Base-by-base conservation (phyloP, 2,113 vertebrate species). In the Nicator chloris region DNA sequence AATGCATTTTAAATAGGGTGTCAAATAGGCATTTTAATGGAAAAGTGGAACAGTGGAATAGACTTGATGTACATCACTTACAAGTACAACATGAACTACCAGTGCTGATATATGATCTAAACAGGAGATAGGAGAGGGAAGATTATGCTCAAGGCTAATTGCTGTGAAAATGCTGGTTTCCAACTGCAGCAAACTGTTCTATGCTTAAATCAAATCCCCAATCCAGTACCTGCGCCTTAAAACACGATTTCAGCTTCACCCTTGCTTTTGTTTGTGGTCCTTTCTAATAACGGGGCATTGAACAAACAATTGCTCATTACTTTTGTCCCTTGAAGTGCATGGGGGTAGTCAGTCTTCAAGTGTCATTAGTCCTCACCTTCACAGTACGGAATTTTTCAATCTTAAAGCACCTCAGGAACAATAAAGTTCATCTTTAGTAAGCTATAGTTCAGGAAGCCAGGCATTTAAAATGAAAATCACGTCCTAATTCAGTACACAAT, bases 51-150 rank as follows among this genome's bases (percentile, higher is more conserved):
- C n/a, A 50, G 88, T 63, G 81, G 69, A 89, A 96, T 90, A 94
- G 71, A 88, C 73, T 72, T 44, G 63, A 93, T 96, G 82, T 92
- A 91, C 83, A 30, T 76, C 85, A 92, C 95, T 96, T 94, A 85
- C 26, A 91, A 94, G 90, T 93, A 88, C 83, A 95, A 90, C 16
- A 47, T 59, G 70, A 96, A 90, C 86, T 47, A 75, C 50, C 37
- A 44, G 80, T 86, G 42, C 88, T 96, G 95, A 97, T 93, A 94
- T 66, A 86, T 77, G 93, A 96, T 96, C 94, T 96, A 97, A 95
- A 97, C 84, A 82, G 82, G 80, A 96, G 95, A 96, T 90, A 84
- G 73, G 82, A 96, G 92, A 94, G 71, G 80, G 93, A 92, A 96
- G 90, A 96, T 79, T 83, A 92, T 80, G 96, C 95, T 87, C 91